Evolutionary conservation across 2,888 invertebrate genomes (phyloP).

Genomic region (Aplocera efformata): DNA sequence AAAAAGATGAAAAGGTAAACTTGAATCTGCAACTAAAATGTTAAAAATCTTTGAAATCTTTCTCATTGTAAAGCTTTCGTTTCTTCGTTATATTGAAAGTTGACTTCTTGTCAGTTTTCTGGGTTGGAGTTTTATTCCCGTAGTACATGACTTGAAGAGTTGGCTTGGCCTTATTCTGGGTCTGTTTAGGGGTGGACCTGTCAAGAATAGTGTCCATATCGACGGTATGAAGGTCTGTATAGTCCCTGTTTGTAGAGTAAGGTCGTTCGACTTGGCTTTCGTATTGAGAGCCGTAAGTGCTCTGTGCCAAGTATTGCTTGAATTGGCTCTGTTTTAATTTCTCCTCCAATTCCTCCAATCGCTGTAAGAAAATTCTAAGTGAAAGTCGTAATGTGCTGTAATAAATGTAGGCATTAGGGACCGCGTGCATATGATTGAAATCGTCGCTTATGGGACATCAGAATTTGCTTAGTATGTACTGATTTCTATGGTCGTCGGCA

Average conservation of each 20-base stretch:
- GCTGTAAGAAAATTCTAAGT: constrained; percentile 49
- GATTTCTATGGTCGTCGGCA: too few relatives aligned
- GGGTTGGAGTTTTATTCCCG: constrained; percentile 41
- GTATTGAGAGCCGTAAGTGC: constrained; percentile 48
- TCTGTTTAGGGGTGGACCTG: constrained; percentile 29
- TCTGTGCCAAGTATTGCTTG: constrained; percentile 64
- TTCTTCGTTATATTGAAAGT: constrained; percentile 67
- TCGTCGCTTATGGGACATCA: too few relatives aligned
- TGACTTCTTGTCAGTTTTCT: constrained; percentile 55
- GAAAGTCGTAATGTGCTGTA: constrained; percentile 31
- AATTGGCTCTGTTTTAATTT: constrained; percentile 69
- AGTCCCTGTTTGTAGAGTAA: constrained; percentile 54
- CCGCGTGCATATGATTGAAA: too few relatives aligned
- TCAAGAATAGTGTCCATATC: constrained; percentile 41
- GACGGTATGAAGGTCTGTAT: constrained; percentile 33
- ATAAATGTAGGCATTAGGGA: constrained; percentile 10
- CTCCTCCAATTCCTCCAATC: constrained; percentile 67
- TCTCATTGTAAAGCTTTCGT: constrained; percentile 66
- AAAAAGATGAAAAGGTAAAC: too few relatives aligned
- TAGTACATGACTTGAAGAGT: constrained; percentile 62
- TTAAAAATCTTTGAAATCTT: constrained; percentile 64
- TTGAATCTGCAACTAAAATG: too few relatives aligned
- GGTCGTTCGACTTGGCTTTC: constrained; percentile 63
- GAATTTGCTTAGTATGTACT: too few relatives aligned
- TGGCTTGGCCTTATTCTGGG: constrained; percentile 44